phyloP scores from a whole-genome alignment of 2,888 invertebrate species.

The Cheilosia soror region DNA sequence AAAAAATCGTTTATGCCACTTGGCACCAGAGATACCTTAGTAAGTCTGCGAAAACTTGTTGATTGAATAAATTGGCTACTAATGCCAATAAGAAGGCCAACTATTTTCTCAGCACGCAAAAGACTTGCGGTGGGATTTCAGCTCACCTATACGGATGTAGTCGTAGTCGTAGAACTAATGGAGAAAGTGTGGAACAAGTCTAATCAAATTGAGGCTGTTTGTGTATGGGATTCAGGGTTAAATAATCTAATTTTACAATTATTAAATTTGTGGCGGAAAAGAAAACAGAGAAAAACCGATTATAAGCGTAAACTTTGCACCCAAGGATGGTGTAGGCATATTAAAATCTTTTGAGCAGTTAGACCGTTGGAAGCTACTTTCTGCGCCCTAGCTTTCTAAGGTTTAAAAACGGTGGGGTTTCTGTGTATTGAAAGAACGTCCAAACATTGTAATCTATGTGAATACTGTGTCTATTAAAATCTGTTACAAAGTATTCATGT shows the following conservation, averaged over 20 bases:
- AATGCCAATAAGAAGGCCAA: constrained; percentile 37
- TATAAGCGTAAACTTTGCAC: constrained; percentile 11
- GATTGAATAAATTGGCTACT: constrained; percentile 60
- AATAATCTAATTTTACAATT: constrained; percentile 48
- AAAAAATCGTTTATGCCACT: neutral
- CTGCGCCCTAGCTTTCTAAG: too few species aligned
- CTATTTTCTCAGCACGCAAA: constrained; percentile 7
- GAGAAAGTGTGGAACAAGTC: constrained; percentile 24
- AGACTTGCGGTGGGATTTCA: neutral
- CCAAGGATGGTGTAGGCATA: neutral
- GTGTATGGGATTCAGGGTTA: constrained; percentile 6
- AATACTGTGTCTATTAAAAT: neutral
- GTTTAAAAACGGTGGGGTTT: too few species aligned
- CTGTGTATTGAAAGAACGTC: neutral
- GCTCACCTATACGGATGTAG: neutral
- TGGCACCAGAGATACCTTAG: neutral
- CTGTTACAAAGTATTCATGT: neutral
- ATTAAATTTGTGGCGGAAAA: constrained; percentile 41
- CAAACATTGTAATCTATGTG: too few species aligned
- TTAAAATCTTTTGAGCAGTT: constrained; percentile 27
- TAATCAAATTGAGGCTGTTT: constrained; percentile 24
- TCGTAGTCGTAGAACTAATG: neutral
- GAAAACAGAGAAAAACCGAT: constrained; percentile 50
- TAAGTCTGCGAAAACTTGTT: constrained; percentile 43
- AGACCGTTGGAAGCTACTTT: constrained; percentile 39